Evolutionary conservation across 1,140 invertebrate genomes (phyloP).

Genomic region (Nasonia longicornis): DNA sequence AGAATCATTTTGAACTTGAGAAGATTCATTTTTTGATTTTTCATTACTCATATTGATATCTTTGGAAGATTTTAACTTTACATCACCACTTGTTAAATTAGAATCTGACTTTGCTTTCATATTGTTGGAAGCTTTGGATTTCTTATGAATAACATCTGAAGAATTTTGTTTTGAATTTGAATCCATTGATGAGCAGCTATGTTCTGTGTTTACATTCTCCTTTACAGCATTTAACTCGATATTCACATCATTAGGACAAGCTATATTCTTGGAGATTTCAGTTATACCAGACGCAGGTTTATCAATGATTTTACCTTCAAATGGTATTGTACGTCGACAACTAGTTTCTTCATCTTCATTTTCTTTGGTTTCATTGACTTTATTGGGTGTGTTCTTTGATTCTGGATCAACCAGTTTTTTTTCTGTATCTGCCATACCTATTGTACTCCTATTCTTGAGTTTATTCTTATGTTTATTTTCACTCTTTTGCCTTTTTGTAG

Average conservation of each 20-base stretch:
- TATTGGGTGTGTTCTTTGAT: background rate
- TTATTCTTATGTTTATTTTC: background rate
- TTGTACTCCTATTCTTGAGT: background rate
- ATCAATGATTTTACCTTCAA: constrained; percentile 20
- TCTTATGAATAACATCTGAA: background rate
- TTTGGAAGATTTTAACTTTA: background rate
- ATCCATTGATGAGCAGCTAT: background rate
- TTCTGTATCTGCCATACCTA: background rate
- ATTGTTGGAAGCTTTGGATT: background rate
- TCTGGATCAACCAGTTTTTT: constrained; percentile 7
- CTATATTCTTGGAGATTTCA: background rate
- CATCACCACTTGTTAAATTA: background rate
- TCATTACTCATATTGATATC: background rate
- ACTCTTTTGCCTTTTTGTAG: background rate
- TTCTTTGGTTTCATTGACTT: constrained; percentile 41
- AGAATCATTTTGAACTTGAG: background rate
- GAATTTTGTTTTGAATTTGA: constrained; percentile 6
- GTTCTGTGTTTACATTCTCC: background rate
- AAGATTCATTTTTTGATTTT: background rate
- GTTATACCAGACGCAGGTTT: background rate
- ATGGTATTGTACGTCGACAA: constrained; percentile 34
- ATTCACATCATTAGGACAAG: background rate
- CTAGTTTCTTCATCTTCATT: constrained; percentile 4
- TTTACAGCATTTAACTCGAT: background rate
- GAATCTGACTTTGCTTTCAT: background rate